These are phyloP conservation scores for Telenomus remus DNA, from an alignment of 1,140 invertebrate species.

Conservation along the genomic window DNA sequence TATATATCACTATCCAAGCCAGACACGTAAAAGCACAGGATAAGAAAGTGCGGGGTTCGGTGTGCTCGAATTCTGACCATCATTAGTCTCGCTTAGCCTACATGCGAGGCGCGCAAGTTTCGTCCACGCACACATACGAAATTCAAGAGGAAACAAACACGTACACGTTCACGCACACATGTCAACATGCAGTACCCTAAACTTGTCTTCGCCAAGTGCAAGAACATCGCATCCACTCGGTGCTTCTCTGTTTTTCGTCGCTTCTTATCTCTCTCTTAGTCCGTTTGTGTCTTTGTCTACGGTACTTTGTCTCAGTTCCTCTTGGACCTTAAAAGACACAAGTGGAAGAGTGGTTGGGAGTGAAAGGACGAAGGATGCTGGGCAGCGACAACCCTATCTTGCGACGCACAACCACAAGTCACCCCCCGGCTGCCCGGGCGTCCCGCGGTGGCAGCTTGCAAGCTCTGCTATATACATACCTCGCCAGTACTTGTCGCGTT, in stretches of 20 bases:
- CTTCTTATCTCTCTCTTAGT: constrained; percentile 12
- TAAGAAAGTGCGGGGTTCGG: constrained; percentile 6
- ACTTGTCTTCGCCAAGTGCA: constrained; percentile 67
- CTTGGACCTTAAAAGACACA: constrained; percentile 67
- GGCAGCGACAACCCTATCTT: constrained; percentile 70
- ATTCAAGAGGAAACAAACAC: constrained; percentile 42
- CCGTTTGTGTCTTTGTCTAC: constrained; percentile 31
- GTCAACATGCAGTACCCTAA: constrained; percentile 48
- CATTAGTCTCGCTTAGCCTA: constrained; percentile 56
- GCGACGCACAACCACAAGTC: constrained; percentile 74
- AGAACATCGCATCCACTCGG: constrained; percentile 66
- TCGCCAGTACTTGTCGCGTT: constrained; percentile 61
- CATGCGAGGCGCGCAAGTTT: constrained; percentile 49
- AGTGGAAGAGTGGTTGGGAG: constrained; percentile 61
- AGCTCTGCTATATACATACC: constrained; percentile 59
- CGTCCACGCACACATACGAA: constrained; percentile 26
- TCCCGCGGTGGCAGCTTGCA: constrained; percentile 54
- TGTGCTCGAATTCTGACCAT: constrained; percentile 50
- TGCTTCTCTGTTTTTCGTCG: constrained; percentile 31
- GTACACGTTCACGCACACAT: constrained; percentile 24
- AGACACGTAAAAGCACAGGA: constrained; percentile 19
- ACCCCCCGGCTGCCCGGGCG: constrained; percentile 57
- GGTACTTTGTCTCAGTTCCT: too few species aligned
- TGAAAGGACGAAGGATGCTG: constrained; percentile 63
- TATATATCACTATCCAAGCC: constrained; percentile 18